These are phyloP conservation scores for Trypoxylus dichotomus DNA, from an alignment of 1,140 invertebrate species.

Conservation along the genomic window DNA sequence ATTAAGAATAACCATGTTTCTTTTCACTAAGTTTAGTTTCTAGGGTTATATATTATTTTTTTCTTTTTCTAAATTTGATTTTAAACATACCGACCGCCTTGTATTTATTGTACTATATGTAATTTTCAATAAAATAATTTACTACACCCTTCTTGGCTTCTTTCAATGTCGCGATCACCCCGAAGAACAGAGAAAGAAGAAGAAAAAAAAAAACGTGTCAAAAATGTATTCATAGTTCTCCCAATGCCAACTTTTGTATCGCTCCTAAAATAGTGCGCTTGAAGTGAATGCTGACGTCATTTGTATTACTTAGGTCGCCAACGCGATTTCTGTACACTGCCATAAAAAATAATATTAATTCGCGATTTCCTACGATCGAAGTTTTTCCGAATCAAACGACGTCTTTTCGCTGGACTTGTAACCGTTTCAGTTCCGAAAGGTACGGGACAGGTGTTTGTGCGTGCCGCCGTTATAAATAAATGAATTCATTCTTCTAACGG, in stretches of 20 bases:
- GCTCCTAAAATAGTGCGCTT: slow-evolving; percentile 38
- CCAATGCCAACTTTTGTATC: slow-evolving; percentile 36
- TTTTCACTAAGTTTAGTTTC: background rate
- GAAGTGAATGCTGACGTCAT: slow-evolving; percentile 36
- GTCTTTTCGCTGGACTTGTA: background rate
- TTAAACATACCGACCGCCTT: background rate
- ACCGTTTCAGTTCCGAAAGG: background rate
- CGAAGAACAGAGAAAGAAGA: background rate
- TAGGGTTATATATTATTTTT: no score
- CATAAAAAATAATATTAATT: slow-evolving; percentile 11
- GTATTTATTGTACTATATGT: slow-evolving; percentile 23
- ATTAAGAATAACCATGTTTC: background rate
- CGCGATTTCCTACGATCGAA: background rate
- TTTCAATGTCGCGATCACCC: background rate
- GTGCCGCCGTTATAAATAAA: background rate
- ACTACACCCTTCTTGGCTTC: background rate
- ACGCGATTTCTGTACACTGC: slow-evolving; percentile 14
- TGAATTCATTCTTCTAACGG: no score
- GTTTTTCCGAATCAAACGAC: no score
- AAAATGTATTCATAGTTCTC: slow-evolving; percentile 27
- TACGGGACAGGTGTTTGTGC: background rate
- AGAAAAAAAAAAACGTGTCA: background rate
- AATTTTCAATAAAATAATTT: slow-evolving; percentile 24
- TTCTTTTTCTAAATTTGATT: background rate
- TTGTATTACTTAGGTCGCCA: slow-evolving; percentile 28